Evolutionary conservation across 2,888 invertebrate species (phyloP).

Genomic region (Auanema sp.): DNA sequence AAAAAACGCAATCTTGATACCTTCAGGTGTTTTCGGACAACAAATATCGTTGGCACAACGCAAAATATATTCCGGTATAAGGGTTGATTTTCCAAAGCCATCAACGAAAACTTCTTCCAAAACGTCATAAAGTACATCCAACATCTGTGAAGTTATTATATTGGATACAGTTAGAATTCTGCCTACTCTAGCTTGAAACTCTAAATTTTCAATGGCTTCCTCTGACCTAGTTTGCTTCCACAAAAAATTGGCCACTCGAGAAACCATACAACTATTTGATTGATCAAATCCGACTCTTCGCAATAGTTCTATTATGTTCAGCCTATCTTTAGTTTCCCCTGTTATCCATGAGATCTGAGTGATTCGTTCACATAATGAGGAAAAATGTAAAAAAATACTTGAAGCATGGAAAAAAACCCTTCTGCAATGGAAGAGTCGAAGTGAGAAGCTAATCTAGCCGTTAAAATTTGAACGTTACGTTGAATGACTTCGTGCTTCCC

Average conservation of each 20-base stretch:
- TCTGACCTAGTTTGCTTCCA: not conserved
- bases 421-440: slow-evolving; percentile 4
- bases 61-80: not conserved
- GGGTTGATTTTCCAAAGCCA: not conserved
- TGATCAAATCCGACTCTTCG: slow-evolving; percentile 11
- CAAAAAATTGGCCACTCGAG: slow-evolving; percentile 3
- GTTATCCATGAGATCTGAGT: slow-evolving; percentile 13
- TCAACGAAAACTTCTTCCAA: not conserved
- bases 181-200: not conserved
- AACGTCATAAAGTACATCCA: slow-evolving; percentile 1
- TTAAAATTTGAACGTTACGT: slow-evolving; percentile 9
- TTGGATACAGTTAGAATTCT: not conserved
- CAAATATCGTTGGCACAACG: not conserved
- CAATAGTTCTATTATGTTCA: slow-evolving; percentile 7
- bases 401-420: slow-evolving; percentile 2
- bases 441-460: slow-evolving; percentile 4
- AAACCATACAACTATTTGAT: not conserved
- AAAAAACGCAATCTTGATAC: too few relatives aligned
- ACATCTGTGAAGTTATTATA: not conserved
- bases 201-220: not conserved
- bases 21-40: too few relatives aligned
- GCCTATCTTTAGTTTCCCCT: slow-evolving; percentile 9
- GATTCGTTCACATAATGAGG: not conserved
- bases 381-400: slow-evolving; percentile 4
- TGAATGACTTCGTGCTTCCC: slow-evolving; percentile 19